phyloP scores from a whole-genome alignment of 2,888 invertebrate species.

The Autographa pulchrina region DNA sequence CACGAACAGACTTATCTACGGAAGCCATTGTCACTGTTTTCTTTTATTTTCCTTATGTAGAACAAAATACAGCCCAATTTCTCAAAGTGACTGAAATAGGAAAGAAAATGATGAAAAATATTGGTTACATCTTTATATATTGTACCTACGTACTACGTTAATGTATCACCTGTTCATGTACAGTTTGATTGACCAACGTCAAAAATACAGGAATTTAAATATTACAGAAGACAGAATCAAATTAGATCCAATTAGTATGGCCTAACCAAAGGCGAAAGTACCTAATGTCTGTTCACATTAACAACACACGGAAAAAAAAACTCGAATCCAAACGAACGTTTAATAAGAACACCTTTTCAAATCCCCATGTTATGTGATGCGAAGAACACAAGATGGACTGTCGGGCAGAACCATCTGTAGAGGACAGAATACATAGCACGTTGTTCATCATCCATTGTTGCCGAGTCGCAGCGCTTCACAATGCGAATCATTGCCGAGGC shows the following conservation, averaged over 20 bases:
- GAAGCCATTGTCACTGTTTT: conserved; percentile 16
- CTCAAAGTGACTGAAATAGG: background rate
- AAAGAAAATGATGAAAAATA: background rate
- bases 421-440: background rate
- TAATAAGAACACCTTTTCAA: background rate
- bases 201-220: too few relatives aligned
- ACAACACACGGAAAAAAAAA: too few relatives aligned
- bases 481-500: conserved; percentile 9
- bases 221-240: too few relatives aligned
- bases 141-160: too few relatives aligned
- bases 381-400: background rate
- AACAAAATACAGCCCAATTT: background rate
- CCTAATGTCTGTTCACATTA: too few relatives aligned
- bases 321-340: too few relatives aligned
- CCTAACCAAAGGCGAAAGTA: too few relatives aligned
- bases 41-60: conserved; percentile 12
- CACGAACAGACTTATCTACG: conserved; percentile 22
- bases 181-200: too few relatives aligned
- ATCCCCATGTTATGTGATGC: background rate
- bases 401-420: conserved; percentile 7
- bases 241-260: too few relatives aligned
- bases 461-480: background rate
- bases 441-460: conserved; percentile 14
- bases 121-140: background rate
- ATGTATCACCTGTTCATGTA: too few relatives aligned